Percentiles rank a stretch among this genome's conserved stretches.
Conservation (phyloP, 2,888 invertebrate genomes). For the Lithophane semibrunnea region DNA sequence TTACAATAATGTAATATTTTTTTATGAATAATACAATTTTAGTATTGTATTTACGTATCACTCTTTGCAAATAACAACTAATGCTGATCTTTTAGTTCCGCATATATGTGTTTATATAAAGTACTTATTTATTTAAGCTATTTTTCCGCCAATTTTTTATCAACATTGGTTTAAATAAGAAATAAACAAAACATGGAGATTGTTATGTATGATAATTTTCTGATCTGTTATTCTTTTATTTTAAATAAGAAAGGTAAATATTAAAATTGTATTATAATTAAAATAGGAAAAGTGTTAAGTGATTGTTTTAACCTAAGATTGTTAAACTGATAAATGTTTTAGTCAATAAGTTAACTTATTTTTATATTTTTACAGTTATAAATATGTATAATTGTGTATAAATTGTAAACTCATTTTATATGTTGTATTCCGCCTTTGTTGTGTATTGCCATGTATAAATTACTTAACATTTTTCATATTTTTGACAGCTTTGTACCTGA, state of each 20-base stretch:
- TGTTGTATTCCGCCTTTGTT: background rate
- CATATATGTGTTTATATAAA: background rate
- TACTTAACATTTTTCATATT: constrained; percentile 74
- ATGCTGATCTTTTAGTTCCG: background rate
- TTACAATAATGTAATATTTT: constrained; percentile 27
- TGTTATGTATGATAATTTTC: background rate
- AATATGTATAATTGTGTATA: no score
- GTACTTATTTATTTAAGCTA: background rate
- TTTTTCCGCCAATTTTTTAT: background rate
- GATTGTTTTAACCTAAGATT: constrained; percentile 29
- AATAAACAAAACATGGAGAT: background rate
- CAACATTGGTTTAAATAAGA: background rate
- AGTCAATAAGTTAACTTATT: constrained; percentile 12
- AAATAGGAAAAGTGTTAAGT: constrained; percentile 74
- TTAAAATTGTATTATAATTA: constrained; percentile 72
- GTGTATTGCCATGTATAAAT: constrained; percentile 49
- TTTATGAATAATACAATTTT: constrained; percentile 56
- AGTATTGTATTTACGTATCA: constrained; percentile 21
- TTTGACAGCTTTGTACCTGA: constrained; percentile 39
- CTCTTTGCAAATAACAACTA: background rate
- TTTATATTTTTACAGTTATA: background rate
- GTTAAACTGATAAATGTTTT: constrained; percentile 1
- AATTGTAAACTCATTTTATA: background rate
- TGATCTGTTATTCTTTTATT: background rate
- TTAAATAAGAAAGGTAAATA: constrained; percentile 38